These are phyloP conservation scores for Heterohyrax brucei DNA, from an alignment of 2,797 vertebrate species.

Conservation along the genomic window DNA sequence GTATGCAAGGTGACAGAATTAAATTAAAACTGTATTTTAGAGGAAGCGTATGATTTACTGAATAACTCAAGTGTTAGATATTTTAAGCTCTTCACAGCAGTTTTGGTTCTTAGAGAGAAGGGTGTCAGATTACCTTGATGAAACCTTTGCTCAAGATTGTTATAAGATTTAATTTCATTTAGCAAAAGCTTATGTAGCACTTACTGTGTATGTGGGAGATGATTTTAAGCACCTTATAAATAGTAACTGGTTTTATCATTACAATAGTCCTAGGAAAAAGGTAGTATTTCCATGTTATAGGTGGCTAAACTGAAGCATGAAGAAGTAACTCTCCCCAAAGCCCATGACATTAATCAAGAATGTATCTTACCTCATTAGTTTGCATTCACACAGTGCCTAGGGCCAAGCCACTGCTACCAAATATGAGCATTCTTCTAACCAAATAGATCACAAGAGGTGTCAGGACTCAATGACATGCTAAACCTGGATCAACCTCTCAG, in stretches of 20 bases:
- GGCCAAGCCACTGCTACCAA: not conserved
- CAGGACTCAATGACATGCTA: not conserved
- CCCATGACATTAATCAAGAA: not conserved
- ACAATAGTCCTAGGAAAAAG: not conserved
- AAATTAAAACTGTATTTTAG: slow-evolving; percentile 29
- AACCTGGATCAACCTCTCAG: not conserved
- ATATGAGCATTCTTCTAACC: not conserved
- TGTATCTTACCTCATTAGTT: slow-evolving; percentile 15
- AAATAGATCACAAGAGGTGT: not conserved
- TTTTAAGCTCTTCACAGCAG: slow-evolving; percentile 43
- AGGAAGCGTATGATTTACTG: slow-evolving; percentile 27
- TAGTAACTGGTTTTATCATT: slow-evolving; percentile 32
- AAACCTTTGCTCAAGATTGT: not conserved
- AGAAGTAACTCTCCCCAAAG: not conserved
- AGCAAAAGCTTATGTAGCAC: slow-evolving; percentile 37
- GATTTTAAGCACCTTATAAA: not conserved
- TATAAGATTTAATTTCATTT: slow-evolving; percentile 61
- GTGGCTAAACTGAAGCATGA: not conserved
- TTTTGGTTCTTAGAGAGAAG: not conserved
- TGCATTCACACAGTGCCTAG: not conserved
- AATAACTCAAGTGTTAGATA: not conserved
- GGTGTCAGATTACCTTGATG: not conserved
- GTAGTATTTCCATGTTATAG: not conserved
- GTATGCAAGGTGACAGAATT: slow-evolving; percentile 9
- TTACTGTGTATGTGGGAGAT: not conserved